Evolutionary conservation across 2,113 vertebrate genomes (phyloP).

Genomic region (Promerops cafer): DNA sequence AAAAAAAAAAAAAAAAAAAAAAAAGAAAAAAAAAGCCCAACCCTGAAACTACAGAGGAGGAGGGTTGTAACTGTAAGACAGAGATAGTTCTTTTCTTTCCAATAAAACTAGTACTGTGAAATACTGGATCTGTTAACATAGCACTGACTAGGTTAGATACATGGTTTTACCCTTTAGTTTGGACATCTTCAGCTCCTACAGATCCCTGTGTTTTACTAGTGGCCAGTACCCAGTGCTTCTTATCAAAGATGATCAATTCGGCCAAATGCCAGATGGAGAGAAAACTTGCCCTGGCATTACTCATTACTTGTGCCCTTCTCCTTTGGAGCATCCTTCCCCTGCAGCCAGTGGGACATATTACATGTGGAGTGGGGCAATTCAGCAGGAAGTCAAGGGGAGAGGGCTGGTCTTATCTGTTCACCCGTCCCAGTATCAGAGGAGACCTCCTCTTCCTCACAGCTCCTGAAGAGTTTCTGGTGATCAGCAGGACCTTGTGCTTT

Average conservation of each 20-base stretch:
- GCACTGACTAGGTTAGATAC: not conserved
- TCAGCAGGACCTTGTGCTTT: slow-evolving; percentile 29
- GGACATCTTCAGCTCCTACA: not conserved
- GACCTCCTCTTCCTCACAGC: slow-evolving; percentile 3
- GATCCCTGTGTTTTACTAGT: not conserved
- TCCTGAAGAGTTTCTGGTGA: slow-evolving; percentile 28
- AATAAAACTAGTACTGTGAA: not conserved
- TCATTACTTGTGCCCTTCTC: not conserved
- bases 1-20: not conserved
- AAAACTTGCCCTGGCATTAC: not conserved
- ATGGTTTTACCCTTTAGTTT: not conserved
- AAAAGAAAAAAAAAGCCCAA: not conserved
- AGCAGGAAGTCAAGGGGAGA: not conserved
- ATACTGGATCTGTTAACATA: not conserved
- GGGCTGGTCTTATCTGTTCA: not conserved
- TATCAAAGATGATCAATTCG: not conserved
- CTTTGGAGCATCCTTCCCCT: not conserved
- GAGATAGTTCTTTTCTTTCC: not conserved
- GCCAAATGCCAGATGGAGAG: not conserved
- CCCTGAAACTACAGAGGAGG: not conserved
- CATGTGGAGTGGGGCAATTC: not conserved
- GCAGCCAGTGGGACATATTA: not conserved
- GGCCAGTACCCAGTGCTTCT: not conserved
- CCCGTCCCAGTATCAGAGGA: not conserved
- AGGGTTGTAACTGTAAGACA: not conserved